Evolutionary conservation across 2,888 invertebrate species (phyloP), one percentile per base, ranked within the genome.

Genomic region (Sepiola atlantica): DNA sequence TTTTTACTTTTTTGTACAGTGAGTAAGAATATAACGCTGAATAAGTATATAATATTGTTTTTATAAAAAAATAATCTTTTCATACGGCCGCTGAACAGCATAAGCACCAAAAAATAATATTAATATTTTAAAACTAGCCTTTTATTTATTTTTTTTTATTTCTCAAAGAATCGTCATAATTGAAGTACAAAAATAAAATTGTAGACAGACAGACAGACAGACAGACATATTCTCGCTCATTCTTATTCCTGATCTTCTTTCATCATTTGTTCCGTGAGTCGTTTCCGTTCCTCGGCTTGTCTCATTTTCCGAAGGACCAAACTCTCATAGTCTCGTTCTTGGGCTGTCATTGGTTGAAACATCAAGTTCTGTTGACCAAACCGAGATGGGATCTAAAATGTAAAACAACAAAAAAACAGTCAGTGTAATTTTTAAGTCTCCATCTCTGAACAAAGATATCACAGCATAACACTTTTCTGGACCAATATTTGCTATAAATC

Each of bases 281-380:
- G 98, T 97, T 98, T 98, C 94, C 98, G 98, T 97, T 99, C 99
- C 96, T 99, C 98, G 12, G 98, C 99, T 97, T 98, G 98, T 95
- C 98, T 98, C 97, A 99, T 97, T 97, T 98, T 98, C 95, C 98
- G 98, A 95, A 99, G 97, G 4, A 99, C 98, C 35, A 98, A 96
- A 96, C 98, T 98, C 97, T 99, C 99, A 97, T 98, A 99, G 97
- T 99, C 98, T 95, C 98, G 98, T 92, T 98, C 98, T 57, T 97
- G 98, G 97, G 94, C 24, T 24, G 93, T 93, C 93, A 91, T 45
- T 61, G 77, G 92, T 24, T 93, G 93, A 32, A 24, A 90, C 61
- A 93, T n/a, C 2, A 28, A n/a, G 28, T 24, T 55, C 32, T 92
- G 92, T 18, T 92, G 55, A 28, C 54, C 55, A 45, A 92, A 93